Percentiles rank a stretch among this genome's conserved stretches.
phyloP scores from a whole-genome alignment of 2,797 vertebrate genomes.

The Ambastaia sidthimunki region DNA sequence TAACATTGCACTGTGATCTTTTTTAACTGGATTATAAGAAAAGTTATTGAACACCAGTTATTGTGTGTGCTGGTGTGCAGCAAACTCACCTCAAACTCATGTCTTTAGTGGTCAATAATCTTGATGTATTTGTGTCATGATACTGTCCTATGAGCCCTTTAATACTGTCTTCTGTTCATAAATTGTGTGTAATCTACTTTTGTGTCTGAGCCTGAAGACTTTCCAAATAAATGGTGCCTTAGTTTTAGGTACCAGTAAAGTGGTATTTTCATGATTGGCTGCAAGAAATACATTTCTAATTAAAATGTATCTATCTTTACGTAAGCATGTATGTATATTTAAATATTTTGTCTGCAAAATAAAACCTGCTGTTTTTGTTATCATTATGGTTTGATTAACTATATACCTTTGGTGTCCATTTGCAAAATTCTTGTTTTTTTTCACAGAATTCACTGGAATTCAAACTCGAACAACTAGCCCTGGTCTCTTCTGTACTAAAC shows the following conservation, averaged over 20 bases:
- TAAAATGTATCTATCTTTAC: not conserved
- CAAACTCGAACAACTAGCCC: not conserved
- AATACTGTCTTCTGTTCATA: not conserved
- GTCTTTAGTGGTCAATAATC: not conserved
- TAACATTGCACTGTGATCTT: not conserved
- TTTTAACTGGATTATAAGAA: slow-evolving; percentile 1
- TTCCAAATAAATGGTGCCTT: not conserved
- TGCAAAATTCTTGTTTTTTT: no score
- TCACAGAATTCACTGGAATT: no score
- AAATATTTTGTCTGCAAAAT: not conserved
- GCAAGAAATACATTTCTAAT: not conserved
- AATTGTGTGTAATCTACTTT: not conserved
- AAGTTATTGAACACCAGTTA: not conserved
- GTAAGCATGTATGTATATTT: not conserved
- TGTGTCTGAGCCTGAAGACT: not conserved
- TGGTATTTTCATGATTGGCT: not conserved
- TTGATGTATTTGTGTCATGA: slow-evolving; percentile 5
- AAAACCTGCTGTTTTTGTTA: no score
- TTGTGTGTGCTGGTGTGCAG: not conserved
- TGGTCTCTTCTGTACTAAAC: not conserved
- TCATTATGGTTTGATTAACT: no score
- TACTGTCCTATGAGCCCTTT: not conserved
- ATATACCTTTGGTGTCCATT: no score
- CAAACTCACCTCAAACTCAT: not conserved
- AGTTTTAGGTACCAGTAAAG: not conserved